Evolutionary conservation across 2,888 invertebrate genomes (phyloP), one percentile per base, ranked within the genome.

Genomic region (Drosophila anomalata): DNA sequence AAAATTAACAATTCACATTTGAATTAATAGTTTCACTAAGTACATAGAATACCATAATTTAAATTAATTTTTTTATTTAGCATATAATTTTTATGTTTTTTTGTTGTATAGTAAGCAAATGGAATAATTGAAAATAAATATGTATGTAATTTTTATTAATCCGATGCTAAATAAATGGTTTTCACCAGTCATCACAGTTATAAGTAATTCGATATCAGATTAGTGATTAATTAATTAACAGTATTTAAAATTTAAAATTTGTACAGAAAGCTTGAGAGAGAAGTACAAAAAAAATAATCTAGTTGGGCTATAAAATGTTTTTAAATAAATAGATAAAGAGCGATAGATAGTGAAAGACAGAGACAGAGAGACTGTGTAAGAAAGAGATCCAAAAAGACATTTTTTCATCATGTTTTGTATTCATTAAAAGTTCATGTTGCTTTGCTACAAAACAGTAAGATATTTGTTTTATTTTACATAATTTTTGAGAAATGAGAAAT

Each of bases 301-400:
- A 67, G 29, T 12, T 56, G 11, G 56, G 17, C 44, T 65, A 66
- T n/a, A 42, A 36, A 39, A 44, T 55, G 12, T 42, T 50, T 39
- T 20, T 3, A 55, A 65, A 55, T 8, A 66, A 48, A 48, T 22
- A 47, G n/a, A 42, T 33, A 66, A 36, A 56, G 26, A 63, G 63
- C 44, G 42, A 53, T 29, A 54, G 63, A 39, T 26, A 24, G 58
- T 26, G 47, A 53, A 39, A 75, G 48, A 58, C 14, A 53, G 14
- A 53, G 24, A 63, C 9, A 29, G 29, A 48, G 33, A 46, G 29
- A 66, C 50, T 36, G 59, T 68, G 68, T 47, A 68, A 59, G 53
- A 63, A 44, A 89, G 91, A 91, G 90, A 91, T 91, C 91, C 91
- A 91, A 91, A 81, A 90, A 90, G 91, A 91, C 91, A 91, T 91